phyloP scores from a whole-genome alignment of 2,888 invertebrate species.

The Osmoderma eremita region DNA sequence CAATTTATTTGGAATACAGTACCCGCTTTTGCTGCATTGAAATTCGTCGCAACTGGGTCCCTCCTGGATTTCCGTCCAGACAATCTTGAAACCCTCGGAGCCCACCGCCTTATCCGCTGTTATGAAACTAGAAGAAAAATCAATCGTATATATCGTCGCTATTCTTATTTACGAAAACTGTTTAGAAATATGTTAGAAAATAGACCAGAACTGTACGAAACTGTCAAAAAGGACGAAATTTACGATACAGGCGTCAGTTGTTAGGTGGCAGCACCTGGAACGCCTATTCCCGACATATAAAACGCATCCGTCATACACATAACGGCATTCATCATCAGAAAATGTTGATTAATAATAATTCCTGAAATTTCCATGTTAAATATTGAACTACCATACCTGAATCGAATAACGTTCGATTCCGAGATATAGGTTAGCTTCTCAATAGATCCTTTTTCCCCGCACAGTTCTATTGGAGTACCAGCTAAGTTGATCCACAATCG shows the following conservation, averaged over 20 bases:
- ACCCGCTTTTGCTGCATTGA: slow-evolving; percentile 75
- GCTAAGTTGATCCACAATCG: slow-evolving; percentile 88
- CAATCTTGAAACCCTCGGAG: slow-evolving; percentile 90
- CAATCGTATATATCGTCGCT: too few relatives aligned
- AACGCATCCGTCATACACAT: too few relatives aligned
- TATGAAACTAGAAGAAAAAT: slow-evolving; percentile 77
- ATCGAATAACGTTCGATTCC: slow-evolving; percentile 84
- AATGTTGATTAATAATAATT: too few relatives aligned
- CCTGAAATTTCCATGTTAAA: too few relatives aligned
- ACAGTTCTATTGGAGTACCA: slow-evolving; percentile 85
- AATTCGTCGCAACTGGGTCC: slow-evolving; percentile 75
- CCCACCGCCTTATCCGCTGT: slow-evolving; percentile 95
- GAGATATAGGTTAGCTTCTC: slow-evolving; percentile 88
- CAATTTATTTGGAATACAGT: slow-evolving; percentile 82
- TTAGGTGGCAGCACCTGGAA: too few relatives aligned
- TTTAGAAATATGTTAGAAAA: too few relatives aligned
- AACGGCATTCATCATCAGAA: too few relatives aligned
- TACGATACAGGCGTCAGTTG: too few relatives aligned
- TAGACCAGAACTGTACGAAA: too few relatives aligned
- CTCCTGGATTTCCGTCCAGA: slow-evolving; percentile 92
- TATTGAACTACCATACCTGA: slow-evolving; percentile 78
- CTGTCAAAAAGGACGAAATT: too few relatives aligned
- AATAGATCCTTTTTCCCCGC: slow-evolving; percentile 81
- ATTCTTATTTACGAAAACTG: too few relatives aligned
- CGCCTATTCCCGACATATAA: too few relatives aligned